A percentile compares a stretch with the other conserved stretches of the same genome.
Evolutionary conservation across 2,113 vertebrate species (phyloP).

Genomic region (Lipophrys pholis): DNA sequence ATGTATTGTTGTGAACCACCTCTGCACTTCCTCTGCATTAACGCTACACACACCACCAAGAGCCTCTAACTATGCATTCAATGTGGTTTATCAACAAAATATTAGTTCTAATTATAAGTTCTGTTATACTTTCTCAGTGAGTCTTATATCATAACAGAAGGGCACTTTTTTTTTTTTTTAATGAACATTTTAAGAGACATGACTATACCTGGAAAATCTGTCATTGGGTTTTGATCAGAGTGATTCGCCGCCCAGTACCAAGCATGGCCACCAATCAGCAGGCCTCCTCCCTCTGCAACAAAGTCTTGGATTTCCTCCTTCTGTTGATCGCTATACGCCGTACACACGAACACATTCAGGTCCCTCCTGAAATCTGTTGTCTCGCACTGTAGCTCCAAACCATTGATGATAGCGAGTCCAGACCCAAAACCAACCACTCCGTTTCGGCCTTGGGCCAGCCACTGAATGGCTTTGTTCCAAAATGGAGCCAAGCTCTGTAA

Average conservation of each 20-base stretch:
- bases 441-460: constrained; percentile 79
- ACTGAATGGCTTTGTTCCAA: constrained; percentile 78
- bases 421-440: constrained; percentile 55
- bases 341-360: constrained; percentile 57
- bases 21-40: too few species aligned
- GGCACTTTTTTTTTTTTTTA: too few species aligned
- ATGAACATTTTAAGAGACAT: too few species aligned
- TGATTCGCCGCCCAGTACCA: constrained; percentile 86
- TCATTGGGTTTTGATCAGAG: constrained; percentile 63
- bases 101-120: too few species aligned
- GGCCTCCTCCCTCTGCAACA: constrained; percentile 87
- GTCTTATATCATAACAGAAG: too few species aligned
- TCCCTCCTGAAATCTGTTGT: constrained; percentile 36
- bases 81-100: too few species aligned
- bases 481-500: constrained; percentile 66
- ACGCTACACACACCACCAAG: too few species aligned
- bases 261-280: constrained; percentile 87
- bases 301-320: constrained; percentile 76
- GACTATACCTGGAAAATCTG: constrained; percentile 78
- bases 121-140: too few species aligned
- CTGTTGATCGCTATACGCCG: constrained; percentile 49
- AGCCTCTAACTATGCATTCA: too few species aligned
- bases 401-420: not conserved
- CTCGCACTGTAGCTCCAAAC: constrained; percentile 31
- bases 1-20: too few species aligned